Evolutionary conservation across 1,140 invertebrate genomes (phyloP).

Genomic region (Vollenhovia emeryi): DNA sequence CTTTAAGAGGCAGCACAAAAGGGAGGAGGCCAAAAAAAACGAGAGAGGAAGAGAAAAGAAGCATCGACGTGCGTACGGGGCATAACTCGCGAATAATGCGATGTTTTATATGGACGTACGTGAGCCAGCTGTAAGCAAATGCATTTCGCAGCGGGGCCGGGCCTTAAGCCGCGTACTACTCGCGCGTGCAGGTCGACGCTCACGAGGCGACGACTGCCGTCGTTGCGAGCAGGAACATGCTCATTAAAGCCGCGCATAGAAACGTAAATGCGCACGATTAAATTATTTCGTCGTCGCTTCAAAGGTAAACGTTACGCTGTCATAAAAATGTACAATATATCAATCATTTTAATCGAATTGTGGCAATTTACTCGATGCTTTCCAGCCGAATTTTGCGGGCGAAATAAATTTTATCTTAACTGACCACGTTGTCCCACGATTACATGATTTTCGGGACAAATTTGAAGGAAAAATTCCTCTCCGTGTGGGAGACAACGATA

Average conservation of each 20-base stretch:
- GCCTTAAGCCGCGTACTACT: conserved; percentile 52
- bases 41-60: conserved; percentile 38
- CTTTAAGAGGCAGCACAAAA: conserved; percentile 66
- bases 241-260: conserved; percentile 55
- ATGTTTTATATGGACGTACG: conserved; percentile 71
- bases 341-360: too few species aligned
- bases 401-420: too few species aligned
- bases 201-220: conserved; percentile 39
- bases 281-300: conserved; percentile 27
- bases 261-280: conserved; percentile 12
- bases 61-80: conserved; percentile 66
- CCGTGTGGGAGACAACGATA: too few species aligned
- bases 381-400: neutral
- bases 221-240: conserved; percentile 50
- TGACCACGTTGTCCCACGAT: too few species aligned
- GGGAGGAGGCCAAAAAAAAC: conserved; percentile 21
- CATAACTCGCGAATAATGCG: conserved; percentile 73
- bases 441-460: too few species aligned
- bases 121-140: conserved; percentile 71
- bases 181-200: conserved; percentile 28
- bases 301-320: conserved; percentile 1
- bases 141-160: conserved; percentile 63
- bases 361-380: neutral
- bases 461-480: too few species aligned
- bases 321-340: neutral